phyloP scores from a whole-genome alignment of 1,140 invertebrate genomes.

The Phortica variegata region DNA sequence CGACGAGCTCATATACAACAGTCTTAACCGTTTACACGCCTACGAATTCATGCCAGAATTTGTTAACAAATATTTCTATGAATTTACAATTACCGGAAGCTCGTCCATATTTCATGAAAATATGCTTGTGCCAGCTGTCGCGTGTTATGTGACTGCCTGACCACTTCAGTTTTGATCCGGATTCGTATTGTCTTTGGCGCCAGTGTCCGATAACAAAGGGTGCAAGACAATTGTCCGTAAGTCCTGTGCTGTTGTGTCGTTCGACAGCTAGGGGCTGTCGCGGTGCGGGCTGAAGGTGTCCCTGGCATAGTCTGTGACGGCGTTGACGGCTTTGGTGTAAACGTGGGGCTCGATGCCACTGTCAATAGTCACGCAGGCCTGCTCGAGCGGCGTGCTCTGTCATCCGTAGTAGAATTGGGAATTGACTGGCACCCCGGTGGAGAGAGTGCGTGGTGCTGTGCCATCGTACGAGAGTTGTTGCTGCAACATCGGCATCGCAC shows the following conservation, averaged over 20 bases:
- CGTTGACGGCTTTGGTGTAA: conserved; percentile 19
- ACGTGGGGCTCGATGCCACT: conserved; percentile 32
- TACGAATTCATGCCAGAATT: too few species aligned
- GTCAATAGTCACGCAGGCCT: too few species aligned
- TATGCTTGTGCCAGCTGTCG: conserved; percentile 9
- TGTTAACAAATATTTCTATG: too few species aligned
- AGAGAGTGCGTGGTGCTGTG: conserved; percentile 46
- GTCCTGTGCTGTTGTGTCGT: conserved; percentile 19
- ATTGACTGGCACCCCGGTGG: conserved; percentile 43
- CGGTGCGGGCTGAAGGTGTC: not conserved
- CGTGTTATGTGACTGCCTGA: not conserved
- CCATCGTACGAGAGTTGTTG: conserved; percentile 50
- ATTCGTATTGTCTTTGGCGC: conserved; percentile 28
- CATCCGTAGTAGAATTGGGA: conserved; percentile 55
- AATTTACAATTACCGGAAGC: conserved; percentile 39
- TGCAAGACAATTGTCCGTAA: not conserved
- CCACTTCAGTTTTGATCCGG: conserved; percentile 1
- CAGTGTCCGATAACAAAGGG: conserved; percentile 3
- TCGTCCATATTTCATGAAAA: conserved; percentile 25
- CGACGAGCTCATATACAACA: too few species aligned
- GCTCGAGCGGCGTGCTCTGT: conserved; percentile 24
- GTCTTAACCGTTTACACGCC: too few species aligned
- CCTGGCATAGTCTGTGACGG: not conserved
- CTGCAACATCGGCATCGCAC: conserved; percentile 19
- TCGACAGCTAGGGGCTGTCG: not conserved